Base-by-base conservation (phyloP, 92 coral and sea anemone genomes). In the Desmophyllum pertusum region DNA sequence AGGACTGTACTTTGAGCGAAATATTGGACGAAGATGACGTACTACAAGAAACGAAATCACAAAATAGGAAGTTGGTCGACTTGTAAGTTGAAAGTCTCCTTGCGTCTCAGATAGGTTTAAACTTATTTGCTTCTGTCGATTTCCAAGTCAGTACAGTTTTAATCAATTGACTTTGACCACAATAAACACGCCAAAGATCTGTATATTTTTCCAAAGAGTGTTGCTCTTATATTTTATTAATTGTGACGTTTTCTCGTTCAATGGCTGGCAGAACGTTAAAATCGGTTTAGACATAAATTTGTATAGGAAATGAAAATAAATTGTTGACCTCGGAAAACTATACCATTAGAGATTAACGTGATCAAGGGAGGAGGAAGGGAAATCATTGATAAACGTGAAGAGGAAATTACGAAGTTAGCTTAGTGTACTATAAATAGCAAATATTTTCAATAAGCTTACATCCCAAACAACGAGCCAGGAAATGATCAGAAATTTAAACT, bases 11-110 rank as follows among this genome's bases (percentile, higher is more conserved):
- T 45, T 82, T 97, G 77, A 45, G 88, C 76, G 99, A 97, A 83
- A 91, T 97, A 33, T 80, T 97, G 80, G 99, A 97, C 65, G 99
- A 97, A 73, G 99, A 97, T 70, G 99, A 97, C 51, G 99, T 97
- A 23, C 82, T 97, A n/a, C 99, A 97, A 84, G 99, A 97, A 74
- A 94, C 98, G 73, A 97, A 97, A 89, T 97, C 99, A n/a, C 99
- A 97, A 73, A 97, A 97, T 86, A 89, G 99, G 77, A 97, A 97
- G 74, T 90, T 97, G 83, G 85, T 97, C 10, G 98, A 97, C 77
- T 97, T 94, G 99, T 97, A 83, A 97, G 99, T 97, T 76, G 15
- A 71, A 42, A 37, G 13, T 48, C 33, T 50, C 30, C 2, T 10
- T 27, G 31, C 41, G 69, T 35, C 6, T 35, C 36, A 37, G 42